Base-by-base conservation (phyloP, 2,113 vertebrate species). In the Eurypyga helias region DNA sequence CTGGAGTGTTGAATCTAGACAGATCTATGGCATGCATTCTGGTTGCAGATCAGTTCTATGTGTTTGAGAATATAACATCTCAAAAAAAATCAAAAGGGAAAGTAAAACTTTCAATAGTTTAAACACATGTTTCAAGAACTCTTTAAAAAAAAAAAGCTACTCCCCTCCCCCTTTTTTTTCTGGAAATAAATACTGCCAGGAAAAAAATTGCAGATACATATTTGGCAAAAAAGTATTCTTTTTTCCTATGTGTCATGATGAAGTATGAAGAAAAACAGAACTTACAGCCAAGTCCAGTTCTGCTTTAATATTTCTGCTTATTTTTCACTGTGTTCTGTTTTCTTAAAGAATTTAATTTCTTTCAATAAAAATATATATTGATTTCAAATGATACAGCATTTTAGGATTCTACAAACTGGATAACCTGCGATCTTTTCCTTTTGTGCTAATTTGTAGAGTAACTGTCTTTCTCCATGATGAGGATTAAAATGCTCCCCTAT, bases 191-290 rank as follows among this genome's bases (percentile, higher is more conserved):
- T 95, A 90, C 43, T 95, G 87, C 97, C 92, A 96, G 91, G 83
- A 96, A 96, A 98, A 97, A 94, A 83, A 66, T 66, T 84, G 92
- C 43, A 83, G 80, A 94, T 97, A 96, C 65, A 38, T 96, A 92
- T 84, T 96, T 96, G 96, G 73, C 70, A 92, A 97, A 97, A 77
- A 88, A 73, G 13, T 36, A 12, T 57, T 33, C 26, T 41, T 90
- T 86, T 85, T 51, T n/a, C 8, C 87, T 89, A 31, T 94, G 78
- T 88, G 52, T 90, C 43, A 58, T 92, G 89, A 88, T 88, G 95
- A 89, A 96, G 80, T 94, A 93, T 80, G 95, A 97, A 84, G 86
- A 87, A 96, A 94, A 96, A 33, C 46, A 80, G 15, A 76, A n/a
- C 62, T 96, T 94, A 69, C 38, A 88, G 87, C 92, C 92, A 93